Base-by-base conservation (phyloP, 2,113 vertebrate species). In the Erythrolamprus reginae region DNA sequence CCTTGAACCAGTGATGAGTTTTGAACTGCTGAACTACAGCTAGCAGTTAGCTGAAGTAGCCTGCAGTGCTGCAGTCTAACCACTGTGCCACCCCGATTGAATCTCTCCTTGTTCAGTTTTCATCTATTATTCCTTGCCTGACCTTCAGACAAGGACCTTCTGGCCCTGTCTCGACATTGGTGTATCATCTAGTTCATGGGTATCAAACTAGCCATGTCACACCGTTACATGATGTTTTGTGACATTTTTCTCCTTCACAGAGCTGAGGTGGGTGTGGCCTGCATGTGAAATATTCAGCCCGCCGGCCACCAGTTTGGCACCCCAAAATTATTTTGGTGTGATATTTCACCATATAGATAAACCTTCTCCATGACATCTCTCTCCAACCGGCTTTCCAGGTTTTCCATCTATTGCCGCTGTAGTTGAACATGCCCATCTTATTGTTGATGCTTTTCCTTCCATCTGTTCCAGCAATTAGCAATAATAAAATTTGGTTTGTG, bases 271-370 rank as follows among this genome's bases (percentile, higher is more conserved):
- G 55, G 55, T 23, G 24, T 58, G 55, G 55, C 24, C 55, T 58
- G 24, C 2, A 2, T 2, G 3, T 58, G 24, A 58, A 0, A 2
- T 23, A 56, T 56, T 2, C 1, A 2, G 55, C 55, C 55, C 1
- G 3, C 23, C 2, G 55, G 55, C 24, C 1, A 0, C 9, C 24
- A 58, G 9, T 26, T 58, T 58, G 56, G 26, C 56, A 10, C 56
- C 24, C 56, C 9, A 8, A 24, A 56, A 55, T 56, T 26, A 28
- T 58, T 58, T 58, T 51, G 70, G 7, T 77, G 70, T 42, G 70
- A 33, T 9, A 19, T 21, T 19, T 42, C 70, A 77, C 17, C 33
- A 21, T 19, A 21, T 42, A 77, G n/a, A 19, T 19, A 77, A 33
- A 42, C 17, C 17, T 77, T 42, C 70, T 38, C 65, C 15, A 42